These are phyloP conservation scores for Listronotus oregonensis DNA, from an alignment of 1,140 invertebrate genomes.

Conservation along the genomic window DNA sequence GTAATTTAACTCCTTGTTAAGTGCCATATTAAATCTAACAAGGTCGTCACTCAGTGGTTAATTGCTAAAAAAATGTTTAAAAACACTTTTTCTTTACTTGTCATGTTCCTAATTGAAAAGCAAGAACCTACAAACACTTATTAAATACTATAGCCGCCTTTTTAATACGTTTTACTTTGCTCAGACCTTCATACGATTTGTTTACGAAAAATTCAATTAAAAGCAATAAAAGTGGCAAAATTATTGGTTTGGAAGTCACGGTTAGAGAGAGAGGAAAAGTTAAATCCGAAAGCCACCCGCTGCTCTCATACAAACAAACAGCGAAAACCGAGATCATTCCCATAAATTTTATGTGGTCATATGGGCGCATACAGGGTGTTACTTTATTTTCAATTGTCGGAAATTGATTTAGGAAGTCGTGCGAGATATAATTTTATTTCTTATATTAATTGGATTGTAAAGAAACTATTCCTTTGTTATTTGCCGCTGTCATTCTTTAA, in stretches of 20 bases:
- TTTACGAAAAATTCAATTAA: slow-evolving; percentile 28
- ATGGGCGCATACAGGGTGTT: slow-evolving; percentile 32
- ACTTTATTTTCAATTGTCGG: slow-evolving; percentile 30
- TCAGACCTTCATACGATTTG: slow-evolving; percentile 8
- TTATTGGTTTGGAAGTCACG: slow-evolving; percentile 33
- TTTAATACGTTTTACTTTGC: slow-evolving; percentile 15
- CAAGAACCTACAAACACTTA: too few species aligned
- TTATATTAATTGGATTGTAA: slow-evolving; percentile 27
- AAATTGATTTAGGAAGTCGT: slow-evolving; percentile 31
- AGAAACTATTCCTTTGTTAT: slow-evolving; percentile 14
- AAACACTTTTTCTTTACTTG: too few species aligned
- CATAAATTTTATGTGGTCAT: slow-evolving; percentile 31
- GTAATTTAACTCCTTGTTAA: too few species aligned
- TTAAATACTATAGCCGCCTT: not conserved
- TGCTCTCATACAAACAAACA: slow-evolving; percentile 35
- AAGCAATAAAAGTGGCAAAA: slow-evolving; percentile 32
- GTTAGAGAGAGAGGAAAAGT: slow-evolving; percentile 18
- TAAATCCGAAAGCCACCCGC: slow-evolving; percentile 32
- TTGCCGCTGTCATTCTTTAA: slow-evolving; percentile 6
- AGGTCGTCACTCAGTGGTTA: too few species aligned
- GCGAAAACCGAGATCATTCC: slow-evolving; percentile 32
- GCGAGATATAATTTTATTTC: slow-evolving; percentile 24
- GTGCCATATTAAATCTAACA: too few species aligned
- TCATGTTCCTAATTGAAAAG: too few species aligned
- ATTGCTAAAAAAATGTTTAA: too few species aligned